phyloP scores from a whole-genome alignment of 2,888 invertebrate species.

The Hylaea fasciaria region DNA sequence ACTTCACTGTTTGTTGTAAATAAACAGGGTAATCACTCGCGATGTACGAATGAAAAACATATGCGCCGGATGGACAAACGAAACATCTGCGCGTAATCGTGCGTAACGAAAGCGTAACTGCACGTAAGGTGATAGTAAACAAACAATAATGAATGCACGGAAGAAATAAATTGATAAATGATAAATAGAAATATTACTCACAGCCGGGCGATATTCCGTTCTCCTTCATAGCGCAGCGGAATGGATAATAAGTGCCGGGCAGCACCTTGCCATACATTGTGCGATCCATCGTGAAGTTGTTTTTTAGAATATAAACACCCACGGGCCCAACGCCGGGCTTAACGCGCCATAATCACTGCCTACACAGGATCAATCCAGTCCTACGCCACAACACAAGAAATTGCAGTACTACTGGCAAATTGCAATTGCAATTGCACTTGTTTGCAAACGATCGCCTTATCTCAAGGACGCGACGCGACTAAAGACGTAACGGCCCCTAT shows the following conservation, averaged over 20 bases:
- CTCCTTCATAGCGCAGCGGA: slow-evolving; percentile 91
- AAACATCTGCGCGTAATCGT: slow-evolving; percentile 46
- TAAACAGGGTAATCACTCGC: slow-evolving; percentile 52
- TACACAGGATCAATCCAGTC: slow-evolving; percentile 63
- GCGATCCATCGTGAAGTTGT: slow-evolving; percentile 88
- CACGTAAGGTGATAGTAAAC: slow-evolving; percentile 35
- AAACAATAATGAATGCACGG: slow-evolving; percentile 27
- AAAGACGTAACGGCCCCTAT: slow-evolving; percentile 43
- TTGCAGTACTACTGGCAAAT: slow-evolving; percentile 56
- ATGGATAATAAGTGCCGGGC: slow-evolving; percentile 93
- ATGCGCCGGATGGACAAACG: slow-evolving; percentile 54
- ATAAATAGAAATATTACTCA: slow-evolving; percentile 85
- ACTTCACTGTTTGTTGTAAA: slow-evolving; percentile 52
- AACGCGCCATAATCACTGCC: slow-evolving; percentile 81
- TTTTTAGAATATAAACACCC: slow-evolving; percentile 76
- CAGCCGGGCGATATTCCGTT: slow-evolving; percentile 94
- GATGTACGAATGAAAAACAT: slow-evolving; percentile 61
- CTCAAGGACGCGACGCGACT: slow-evolving; percentile 57
- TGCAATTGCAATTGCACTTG: slow-evolving; percentile 53
- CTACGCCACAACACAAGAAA: slow-evolving; percentile 50
- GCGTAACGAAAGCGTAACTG: slow-evolving; percentile 43
- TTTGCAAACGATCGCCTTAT: slow-evolving; percentile 43
- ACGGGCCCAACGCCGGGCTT: slow-evolving; percentile 70
- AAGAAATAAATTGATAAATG: slow-evolving; percentile 31
- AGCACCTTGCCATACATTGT: slow-evolving; percentile 95